These are phyloP conservation scores for Chondrilla cf. caribensis DNA, from an alignment of 37 sponge, comb jelly and placozoan genomes.

Conservation along the genomic window DNA sequence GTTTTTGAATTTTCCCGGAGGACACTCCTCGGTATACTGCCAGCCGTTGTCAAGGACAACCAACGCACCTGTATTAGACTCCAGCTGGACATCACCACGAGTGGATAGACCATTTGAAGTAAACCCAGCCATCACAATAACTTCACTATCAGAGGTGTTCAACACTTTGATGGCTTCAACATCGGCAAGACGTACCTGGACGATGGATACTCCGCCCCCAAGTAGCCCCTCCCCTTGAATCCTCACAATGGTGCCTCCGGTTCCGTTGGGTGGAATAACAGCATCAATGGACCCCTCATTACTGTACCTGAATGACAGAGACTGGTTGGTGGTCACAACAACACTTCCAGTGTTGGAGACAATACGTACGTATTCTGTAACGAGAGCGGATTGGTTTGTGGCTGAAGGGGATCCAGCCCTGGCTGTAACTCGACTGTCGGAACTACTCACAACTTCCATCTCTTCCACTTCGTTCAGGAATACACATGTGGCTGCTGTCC, in stretches of 20 bases:
- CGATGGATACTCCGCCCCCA: slow-evolving; percentile 46
- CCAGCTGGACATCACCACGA: slow-evolving; percentile 34
- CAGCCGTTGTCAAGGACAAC: slow-evolving; percentile 24
- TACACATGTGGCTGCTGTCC: slow-evolving; percentile 16
- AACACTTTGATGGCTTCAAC: slow-evolving; percentile 16
- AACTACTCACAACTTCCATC: neutral
- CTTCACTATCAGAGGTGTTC: neutral
- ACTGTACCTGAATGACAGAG: slow-evolving; percentile 39
- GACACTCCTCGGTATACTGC: slow-evolving; percentile 47
- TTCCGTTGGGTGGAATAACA: slow-evolving; percentile 50
- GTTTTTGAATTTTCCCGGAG: slow-evolving; percentile 34
- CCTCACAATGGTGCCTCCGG: slow-evolving; percentile 31
- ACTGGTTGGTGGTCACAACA: neutral
- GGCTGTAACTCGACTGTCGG: slow-evolving; percentile 13
- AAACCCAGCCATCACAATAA: slow-evolving; percentile 40
- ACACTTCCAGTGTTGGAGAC: slow-evolving; percentile 45
- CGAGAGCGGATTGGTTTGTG: neutral
- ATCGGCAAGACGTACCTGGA: slow-evolving; percentile 38
- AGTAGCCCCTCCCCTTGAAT: slow-evolving; percentile 53
- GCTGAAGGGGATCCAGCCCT: slow-evolving; percentile 34
- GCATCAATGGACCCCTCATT: slow-evolving; percentile 11
- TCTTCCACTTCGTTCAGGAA: slow-evolving; percentile 9
- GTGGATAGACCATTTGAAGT: slow-evolving; percentile 2
- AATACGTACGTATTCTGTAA: slow-evolving; percentile 16
- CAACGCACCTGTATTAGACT: slow-evolving; percentile 65